Conservation (phyloP, 2,888 invertebrate species). For the Pristionchus entomophagus region DNA sequence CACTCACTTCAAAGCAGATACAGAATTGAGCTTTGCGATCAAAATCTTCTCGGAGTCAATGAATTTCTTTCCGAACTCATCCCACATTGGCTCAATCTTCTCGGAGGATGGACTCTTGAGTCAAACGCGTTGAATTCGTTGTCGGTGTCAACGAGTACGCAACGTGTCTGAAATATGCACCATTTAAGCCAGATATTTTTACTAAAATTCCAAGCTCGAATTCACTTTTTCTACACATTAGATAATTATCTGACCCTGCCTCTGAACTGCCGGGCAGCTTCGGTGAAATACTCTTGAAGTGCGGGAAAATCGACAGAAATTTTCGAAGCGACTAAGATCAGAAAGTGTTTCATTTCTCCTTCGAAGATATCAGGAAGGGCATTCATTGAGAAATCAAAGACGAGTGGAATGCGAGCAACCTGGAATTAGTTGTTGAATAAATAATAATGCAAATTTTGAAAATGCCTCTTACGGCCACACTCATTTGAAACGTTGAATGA, state of each 20-base stretch:
- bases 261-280: neutral
- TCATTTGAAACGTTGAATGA: too few species aligned
- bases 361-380: too few species aligned
- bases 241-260: neutral
- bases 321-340: too few species aligned
- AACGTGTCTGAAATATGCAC: neutral
- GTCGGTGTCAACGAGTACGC: neutral
- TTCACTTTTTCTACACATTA: neutral
- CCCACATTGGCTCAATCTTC: neutral
- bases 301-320: neutral
- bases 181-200: too few species aligned
- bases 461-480: too few species aligned
- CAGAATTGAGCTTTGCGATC: neutral
- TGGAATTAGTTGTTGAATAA: too few species aligned
- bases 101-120: neutral
- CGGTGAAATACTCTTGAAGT: neutral
- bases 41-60: neutral
- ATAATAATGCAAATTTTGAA: too few species aligned
- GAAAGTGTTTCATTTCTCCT: too few species aligned
- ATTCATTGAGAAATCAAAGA: too few species aligned
- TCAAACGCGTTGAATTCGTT: neutral
- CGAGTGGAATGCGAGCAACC: too few species aligned
- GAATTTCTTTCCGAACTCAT: neutral
- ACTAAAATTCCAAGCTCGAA: neutral
- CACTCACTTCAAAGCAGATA: neutral